Percentiles rank a stretch among this genome's conserved stretches.
Conservation (phyloP, 2,113 vertebrate genomes). For the Zapornia atra region DNA sequence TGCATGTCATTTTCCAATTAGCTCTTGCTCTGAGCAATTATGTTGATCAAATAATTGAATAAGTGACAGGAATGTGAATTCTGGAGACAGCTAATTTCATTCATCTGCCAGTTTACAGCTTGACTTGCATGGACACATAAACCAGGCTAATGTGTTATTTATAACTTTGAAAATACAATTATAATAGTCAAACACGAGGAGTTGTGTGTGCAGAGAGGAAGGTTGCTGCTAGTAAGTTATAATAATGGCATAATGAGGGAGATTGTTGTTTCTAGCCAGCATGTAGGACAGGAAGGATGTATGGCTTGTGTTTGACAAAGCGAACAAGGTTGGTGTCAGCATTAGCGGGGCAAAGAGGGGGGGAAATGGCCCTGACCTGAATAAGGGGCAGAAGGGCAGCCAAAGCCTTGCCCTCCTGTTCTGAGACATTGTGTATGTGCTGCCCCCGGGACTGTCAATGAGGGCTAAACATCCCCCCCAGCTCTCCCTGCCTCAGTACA, state of each 20-base stretch:
- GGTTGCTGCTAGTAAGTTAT: neutral
- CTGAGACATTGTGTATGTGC: fast-evolving
- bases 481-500: neutral
- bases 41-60: constrained; percentile 69
- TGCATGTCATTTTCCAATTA: constrained; percentile 67
- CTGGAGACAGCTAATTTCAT: constrained; percentile 61
- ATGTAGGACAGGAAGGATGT: neutral
- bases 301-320: neutral
- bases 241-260: neutral
- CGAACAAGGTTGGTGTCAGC: neutral
- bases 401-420: neutral
- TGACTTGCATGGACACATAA: constrained; percentile 53
- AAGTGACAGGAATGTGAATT: constrained; percentile 68
- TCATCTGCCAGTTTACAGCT: constrained; percentile 44
- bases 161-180: constrained; percentile 53
- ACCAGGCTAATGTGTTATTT: constrained; percentile 62
- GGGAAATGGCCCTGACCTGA: neutral
- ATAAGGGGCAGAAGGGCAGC: neutral
- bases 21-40: constrained; percentile 67
- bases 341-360: neutral
- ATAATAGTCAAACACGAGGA: constrained; percentile 31
- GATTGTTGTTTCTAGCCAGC: neutral
- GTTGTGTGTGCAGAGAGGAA: neutral
- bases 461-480: neutral
- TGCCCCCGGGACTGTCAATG: neutral